These are phyloP conservation scores for Terrapene triunguis DNA, from an alignment of 2,113 vertebrate species.

Conservation along the genomic window DNA sequence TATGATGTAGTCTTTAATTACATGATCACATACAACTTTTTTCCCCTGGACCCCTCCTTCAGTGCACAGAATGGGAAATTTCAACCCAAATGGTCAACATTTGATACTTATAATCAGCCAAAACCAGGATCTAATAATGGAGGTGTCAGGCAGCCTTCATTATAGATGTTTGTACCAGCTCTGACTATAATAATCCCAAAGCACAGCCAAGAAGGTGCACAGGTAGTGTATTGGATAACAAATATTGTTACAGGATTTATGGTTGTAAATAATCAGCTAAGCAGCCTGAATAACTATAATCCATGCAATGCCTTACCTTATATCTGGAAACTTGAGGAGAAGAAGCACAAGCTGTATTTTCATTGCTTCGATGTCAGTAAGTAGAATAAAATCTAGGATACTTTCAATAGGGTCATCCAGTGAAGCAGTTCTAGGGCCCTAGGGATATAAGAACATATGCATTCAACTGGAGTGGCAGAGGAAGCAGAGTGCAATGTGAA, in stretches of 20 bases:
- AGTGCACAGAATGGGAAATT: not conserved
- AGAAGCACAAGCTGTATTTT: conserved; percentile 68
- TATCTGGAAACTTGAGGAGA: conserved; percentile 53
- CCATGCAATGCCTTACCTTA: conserved; percentile 52
- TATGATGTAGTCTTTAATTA: not conserved
- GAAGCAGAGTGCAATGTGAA: accelerated
- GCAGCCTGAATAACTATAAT: not conserved
- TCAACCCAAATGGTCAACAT: not conserved
- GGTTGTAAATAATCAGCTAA: not conserved
- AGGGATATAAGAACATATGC: conserved; percentile 4
- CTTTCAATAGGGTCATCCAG: conserved; percentile 48
- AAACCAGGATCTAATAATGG: not conserved
- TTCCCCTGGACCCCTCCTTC: not conserved
- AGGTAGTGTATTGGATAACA: not conserved
- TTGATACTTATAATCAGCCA: not conserved
- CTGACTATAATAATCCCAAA: not conserved
- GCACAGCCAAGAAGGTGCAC: not conserved
- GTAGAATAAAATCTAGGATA: conserved; percentile 60
- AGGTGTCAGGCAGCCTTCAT: not conserved
- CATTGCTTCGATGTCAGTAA: conserved; percentile 63
- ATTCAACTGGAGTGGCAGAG: not conserved
- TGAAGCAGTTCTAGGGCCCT: conserved; percentile 17
- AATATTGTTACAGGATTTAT: not conserved
- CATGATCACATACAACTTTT: not conserved
- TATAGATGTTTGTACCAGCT: not conserved